phyloP scores from a whole-genome alignment of 2,113 vertebrate genomes.

The Ceyx cyanopectus region DNA sequence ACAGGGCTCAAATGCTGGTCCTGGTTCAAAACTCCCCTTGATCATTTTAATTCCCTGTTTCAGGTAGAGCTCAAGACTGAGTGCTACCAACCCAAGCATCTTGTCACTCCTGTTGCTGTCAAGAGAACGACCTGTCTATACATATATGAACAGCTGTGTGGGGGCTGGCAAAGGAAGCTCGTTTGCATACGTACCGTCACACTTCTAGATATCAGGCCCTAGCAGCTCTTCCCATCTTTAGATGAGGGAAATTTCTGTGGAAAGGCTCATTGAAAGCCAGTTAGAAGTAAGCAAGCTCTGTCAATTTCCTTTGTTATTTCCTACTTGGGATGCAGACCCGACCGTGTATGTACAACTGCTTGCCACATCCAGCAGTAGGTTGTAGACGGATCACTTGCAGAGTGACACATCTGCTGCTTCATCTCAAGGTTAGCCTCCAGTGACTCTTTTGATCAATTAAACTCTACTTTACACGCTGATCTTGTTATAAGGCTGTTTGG shows the following conservation, averaged over 20 bases:
- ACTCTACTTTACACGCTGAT: background rate
- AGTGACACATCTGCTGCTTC: background rate
- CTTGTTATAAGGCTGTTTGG: background rate
- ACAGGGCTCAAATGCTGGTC: background rate
- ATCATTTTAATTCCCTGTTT: background rate
- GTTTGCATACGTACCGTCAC: background rate
- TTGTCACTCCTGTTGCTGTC: background rate
- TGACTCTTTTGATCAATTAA: background rate
- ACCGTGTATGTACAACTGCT: accelerated
- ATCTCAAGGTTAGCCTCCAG: background rate
- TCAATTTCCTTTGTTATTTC: background rate
- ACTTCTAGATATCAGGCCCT: background rate
- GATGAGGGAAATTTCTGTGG: background rate
- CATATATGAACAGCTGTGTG: background rate
- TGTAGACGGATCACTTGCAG: background rate
- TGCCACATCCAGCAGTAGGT: background rate
- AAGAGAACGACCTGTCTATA: background rate
- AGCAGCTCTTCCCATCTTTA: background rate
- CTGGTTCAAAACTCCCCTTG: background rate
- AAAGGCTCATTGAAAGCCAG: background rate
- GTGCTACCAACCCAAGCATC: background rate
- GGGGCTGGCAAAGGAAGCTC: conserved; percentile 32
- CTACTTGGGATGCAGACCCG: background rate
- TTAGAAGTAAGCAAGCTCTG: background rate
- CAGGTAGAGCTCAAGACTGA: background rate